Base-by-base conservation (phyloP, 2,888 invertebrate genomes). In the Carpatolechia fugitivella region DNA sequence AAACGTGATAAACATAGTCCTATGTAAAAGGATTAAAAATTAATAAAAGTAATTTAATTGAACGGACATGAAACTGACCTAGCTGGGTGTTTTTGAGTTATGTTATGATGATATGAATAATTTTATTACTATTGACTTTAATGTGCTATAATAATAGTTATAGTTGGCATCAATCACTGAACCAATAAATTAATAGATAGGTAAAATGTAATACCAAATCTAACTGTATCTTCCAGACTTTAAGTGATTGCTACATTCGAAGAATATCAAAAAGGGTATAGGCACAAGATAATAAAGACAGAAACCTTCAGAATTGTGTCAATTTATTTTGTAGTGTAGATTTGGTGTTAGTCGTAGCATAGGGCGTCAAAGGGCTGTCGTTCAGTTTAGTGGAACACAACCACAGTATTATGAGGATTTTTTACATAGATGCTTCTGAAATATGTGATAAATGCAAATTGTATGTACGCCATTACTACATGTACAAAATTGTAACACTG, bases 281-380 rank as follows among this genome's bases (percentile, higher is more conserved):
- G 53, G 44, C 55, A 55, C 55, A 49, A 48, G n/a, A 46, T 41
- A 54, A 55, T 50, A 44, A 55, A 50, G 46, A 53, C 55, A 46
- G 50, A 48, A 41, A 5, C 51, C 54, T 62, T 56, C 48, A 46
- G 31, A 41, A 40, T 56, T 46, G 57, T 55, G 56, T 56, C 53
- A 52, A 58, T 53, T 54, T 52, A 56, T 57, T 56, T 58, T 56
- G 59, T 66, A 54, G 61, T 30, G 59, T 70, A 70, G 61, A n/a
- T 60, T 70, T 64, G 58, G 67, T 79, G 70, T 76, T 71, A 72
- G 71, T 60, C 66, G 60, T 69, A 68, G 68, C n/a, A n/a, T 68
- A 66, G 67, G 66, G 72, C 70, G 68, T 69, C 63, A 72, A 71
- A 78, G 82, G 82, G 82, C 81, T 80, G 80, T 72, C 70, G 69